Evolutionary conservation across 92 coral and sea anemone species (phyloP), one percentile per base, ranked within the genome.

Genomic region (Zoanthus sociatus): DNA sequence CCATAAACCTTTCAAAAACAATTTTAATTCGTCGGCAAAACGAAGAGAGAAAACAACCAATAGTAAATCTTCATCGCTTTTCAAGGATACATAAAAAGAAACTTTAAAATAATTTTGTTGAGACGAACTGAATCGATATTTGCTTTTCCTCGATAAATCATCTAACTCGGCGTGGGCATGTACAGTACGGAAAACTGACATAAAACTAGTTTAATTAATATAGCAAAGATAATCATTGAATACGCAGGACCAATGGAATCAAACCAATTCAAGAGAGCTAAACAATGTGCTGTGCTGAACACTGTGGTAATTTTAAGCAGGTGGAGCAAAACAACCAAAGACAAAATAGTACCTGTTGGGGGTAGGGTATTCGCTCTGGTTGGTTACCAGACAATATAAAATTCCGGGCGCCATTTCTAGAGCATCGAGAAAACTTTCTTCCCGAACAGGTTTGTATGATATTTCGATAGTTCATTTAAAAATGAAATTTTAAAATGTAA

Each of bases 1-100:
- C 46, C 18, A 67, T 37, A 81, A 66, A 66, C 55, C 85, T 44
- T 81, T 81, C 56, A 30, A 81, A 68, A 81, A 64, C 60, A 77
- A 53, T 64, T 32, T 81, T n/a, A 15, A 5, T 5, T 64, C 26
- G 66, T 66, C 46, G 47, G 55, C 30, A 69, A 66, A 46, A 72
- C 75, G 26, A 63, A 48, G 85, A 11, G 18, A 64, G 20, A 14
- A 10, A 76, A 33, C 45, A 5, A 7, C 47, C 47, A 69, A 69
- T 31, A 10, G 74, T 69, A 15, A 33, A 69, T 30, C 16, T 10
- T 33, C 33, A 20, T 30, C 74, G 13, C 33, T 3, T 63, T 63
- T 31, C 46, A 30, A 31, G 15, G 31, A 33, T 9, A 9, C 74
- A 20, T 26, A 16, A 9, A 30, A 4, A 69, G 3, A 69, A 26